Evolutionary conservation across 2,888 invertebrate genomes (phyloP).

Genomic region (Eucera pruinosa): DNA sequence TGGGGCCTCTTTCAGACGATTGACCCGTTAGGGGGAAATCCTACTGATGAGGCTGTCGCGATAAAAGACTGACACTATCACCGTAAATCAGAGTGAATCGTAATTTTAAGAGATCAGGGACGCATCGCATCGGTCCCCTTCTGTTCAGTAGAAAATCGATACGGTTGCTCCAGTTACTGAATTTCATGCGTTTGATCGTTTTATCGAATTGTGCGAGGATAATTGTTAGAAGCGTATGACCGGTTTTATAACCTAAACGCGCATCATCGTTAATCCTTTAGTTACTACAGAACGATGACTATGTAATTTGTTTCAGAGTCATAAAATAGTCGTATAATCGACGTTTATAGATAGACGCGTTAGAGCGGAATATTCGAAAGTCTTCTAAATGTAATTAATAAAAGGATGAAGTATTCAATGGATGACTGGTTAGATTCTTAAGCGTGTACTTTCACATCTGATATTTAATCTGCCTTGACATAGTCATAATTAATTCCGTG

Average conservation of each 20-base stretch:
- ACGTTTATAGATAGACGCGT: background rate
- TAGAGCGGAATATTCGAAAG: background rate
- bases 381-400: background rate
- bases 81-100: slow-evolving; percentile 50
- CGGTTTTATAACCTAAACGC: background rate
- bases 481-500: slow-evolving; percentile 13
- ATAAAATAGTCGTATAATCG: background rate
- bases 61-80: slow-evolving; percentile 50
- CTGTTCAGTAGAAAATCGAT: slow-evolving; percentile 46
- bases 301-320: background rate
- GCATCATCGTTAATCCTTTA: background rate
- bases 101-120: slow-evolving; percentile 49
- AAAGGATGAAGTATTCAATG: background rate
- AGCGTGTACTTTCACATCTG: background rate
- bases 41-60: slow-evolving; percentile 32
- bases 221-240: no score
- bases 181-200: slow-evolving; percentile 18
- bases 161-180: slow-evolving; percentile 13
- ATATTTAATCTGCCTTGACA: background rate
- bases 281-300: background rate
- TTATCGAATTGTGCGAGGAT: background rate
- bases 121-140: slow-evolving; percentile 6
- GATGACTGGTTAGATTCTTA: background rate
- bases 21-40: slow-evolving; percentile 47
- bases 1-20: slow-evolving; percentile 56